Conservation (phyloP, 2,888 invertebrate genomes). For the Andricus quercusramuli region DNA sequence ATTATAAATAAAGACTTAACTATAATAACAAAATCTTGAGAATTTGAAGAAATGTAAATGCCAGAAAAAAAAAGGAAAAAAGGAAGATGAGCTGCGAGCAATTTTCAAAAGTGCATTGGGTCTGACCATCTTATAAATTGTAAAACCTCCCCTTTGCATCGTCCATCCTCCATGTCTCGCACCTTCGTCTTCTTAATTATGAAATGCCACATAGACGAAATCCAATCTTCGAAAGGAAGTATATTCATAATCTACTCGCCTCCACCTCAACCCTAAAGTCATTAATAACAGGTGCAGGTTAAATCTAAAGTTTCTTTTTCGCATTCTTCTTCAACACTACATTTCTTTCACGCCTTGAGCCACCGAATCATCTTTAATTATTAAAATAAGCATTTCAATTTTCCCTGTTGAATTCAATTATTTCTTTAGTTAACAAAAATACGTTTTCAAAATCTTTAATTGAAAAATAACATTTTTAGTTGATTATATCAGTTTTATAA, state of each 20-base stretch:
- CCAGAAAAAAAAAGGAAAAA: too few species aligned
- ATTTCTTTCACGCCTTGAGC: background rate
- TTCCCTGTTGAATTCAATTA: too few species aligned
- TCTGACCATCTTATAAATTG: slow-evolving; percentile 52
- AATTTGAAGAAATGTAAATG: too few species aligned
- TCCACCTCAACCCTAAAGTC: background rate
- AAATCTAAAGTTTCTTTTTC: background rate
- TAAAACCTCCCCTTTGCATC: slow-evolving; percentile 42
- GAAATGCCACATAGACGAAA: slow-evolving; percentile 64
- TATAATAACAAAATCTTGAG: too few species aligned
- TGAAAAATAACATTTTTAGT: too few species aligned
- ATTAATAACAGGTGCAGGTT: slow-evolving; percentile 3
- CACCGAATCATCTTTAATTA: background rate
- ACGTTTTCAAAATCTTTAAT: too few species aligned
- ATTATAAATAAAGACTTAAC: too few species aligned
- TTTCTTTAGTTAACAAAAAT: too few species aligned
- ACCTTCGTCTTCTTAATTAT: slow-evolving; percentile 62
- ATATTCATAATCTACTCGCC: background rate
- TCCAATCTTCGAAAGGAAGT: slow-evolving; percentile 59
- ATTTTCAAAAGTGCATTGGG: slow-evolving; percentile 66
- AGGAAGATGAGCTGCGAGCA: slow-evolving; percentile 53
- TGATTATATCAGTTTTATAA: too few species aligned
- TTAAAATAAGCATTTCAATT: background rate
- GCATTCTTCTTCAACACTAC: background rate
- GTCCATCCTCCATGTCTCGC: slow-evolving; percentile 42